Base-by-base conservation (phyloP, 2,797 vertebrate species). In the Chrosomus eos region DNA sequence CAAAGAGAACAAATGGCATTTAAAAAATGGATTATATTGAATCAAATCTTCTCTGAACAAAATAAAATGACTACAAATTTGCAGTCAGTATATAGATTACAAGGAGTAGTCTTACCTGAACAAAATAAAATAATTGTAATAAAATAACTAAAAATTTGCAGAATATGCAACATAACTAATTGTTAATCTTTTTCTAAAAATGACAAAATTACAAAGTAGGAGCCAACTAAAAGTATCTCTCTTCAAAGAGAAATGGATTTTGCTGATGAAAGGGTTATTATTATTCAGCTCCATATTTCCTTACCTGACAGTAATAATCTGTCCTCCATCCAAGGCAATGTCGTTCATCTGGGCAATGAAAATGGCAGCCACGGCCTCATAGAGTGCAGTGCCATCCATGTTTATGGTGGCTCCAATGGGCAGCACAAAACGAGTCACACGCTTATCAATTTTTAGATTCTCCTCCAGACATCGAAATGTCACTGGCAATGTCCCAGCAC, bases 291-390 rank as follows among this genome's bases (percentile, higher is more conserved):
- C 26, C 11, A 66, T 28, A 51, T 43, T 23, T 60, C 19, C 67
- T 88, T 19, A 96, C 96, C 96, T 97, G 87, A 97, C 96, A 1
- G 96, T 97, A 73, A 95, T 4, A 43, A 97, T 97, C 92, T 97
- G 96, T 26, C 96, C 96, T 2, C 87, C 80, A 1, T 97, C 96
- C 85, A 97, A 92, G 1, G 73, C 7, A 78, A 97, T 95, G 90
- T 91, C 95, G 26, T 97, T 97, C 96, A 97, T 97, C 89, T 97
- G 96, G 55, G 96, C 96, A 1, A 97, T 97, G 33, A 97, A 97
- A 90, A 97, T 97, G 93, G 96, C 96, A 0, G 96, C 96, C 92
- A 97, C 96, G 0, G 96, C 96, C 89, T 97, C 96, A 10, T 97
- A 97, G 43, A 97, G 93, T 0, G 96, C 96, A 0, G 96, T 97